Conservation (phyloP, 2,888 invertebrate species). For the Mesorhabditis spiculigera region DNA sequence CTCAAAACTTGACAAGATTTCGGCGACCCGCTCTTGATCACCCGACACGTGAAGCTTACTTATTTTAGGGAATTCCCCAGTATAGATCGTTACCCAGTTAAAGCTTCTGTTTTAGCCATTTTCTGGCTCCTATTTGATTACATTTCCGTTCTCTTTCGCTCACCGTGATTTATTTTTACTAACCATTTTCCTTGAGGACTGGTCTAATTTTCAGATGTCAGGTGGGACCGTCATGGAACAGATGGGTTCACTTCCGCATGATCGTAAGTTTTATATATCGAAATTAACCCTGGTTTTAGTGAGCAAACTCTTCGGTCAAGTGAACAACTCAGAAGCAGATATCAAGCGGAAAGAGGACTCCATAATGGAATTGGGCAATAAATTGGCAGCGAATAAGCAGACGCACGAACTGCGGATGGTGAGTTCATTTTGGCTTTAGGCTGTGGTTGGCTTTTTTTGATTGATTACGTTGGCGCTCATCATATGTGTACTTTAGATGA, state of each 20-base stretch:
- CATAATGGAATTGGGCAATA: slow-evolving; percentile 84
- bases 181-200: neutral
- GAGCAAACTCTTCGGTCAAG: neutral
- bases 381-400: slow-evolving; percentile 76
- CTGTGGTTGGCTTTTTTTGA: neutral
- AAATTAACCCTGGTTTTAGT: neutral
- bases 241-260: slow-evolving; percentile 43
- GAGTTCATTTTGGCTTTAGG: slow-evolving; percentile 8
- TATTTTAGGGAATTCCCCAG: no score
- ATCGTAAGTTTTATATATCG: slow-evolving; percentile 28
- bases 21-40: no score
- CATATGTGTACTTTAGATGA: slow-evolving; percentile 51
- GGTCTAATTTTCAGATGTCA: slow-evolving; percentile 36
- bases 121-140: no score
- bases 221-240: slow-evolving; percentile 53
- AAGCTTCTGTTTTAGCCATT: no score
- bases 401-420: slow-evolving; percentile 40
- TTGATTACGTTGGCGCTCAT: neutral
- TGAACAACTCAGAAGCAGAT: slow-evolving; percentile 70
- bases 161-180: neutral
- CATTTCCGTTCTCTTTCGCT: neutral
- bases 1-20: no score
- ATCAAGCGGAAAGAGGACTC: slow-evolving; percentile 88
- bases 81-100: no score
- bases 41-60: no score